Base-by-base conservation (phyloP, 1,140 invertebrate species). In the Pogonomyrmex californicus region DNA sequence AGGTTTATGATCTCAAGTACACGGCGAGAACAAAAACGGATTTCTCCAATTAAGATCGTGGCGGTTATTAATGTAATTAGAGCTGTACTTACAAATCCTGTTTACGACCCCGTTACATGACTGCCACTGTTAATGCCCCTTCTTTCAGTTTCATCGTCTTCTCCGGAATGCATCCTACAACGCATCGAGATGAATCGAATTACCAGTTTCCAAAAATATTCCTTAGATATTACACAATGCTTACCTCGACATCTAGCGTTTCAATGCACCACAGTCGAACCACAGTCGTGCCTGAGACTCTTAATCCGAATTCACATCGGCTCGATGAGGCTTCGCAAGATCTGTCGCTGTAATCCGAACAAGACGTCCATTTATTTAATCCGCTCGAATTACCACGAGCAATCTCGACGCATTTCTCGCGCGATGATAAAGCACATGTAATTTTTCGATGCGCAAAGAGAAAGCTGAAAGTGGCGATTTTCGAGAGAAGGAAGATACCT, bases 101-200 rank as follows among this genome's bases (percentile, higher is more conserved):
- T 73, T 82, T 82, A 60, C 12, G n/a, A 49, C 41, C 30, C 12
- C 41, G n/a, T 83, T 83, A 83, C 66, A 60, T 73, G 30, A 49
- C 12, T 30, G n/a, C 4, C 10, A 44, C 7, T 56, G n/a, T 41
- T 17, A 41, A 41, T 60, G 12, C n/a, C n/a, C 17, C 30, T 83
- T 62, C 38, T 62, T 36, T 17, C 10, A 41, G 9, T n/a, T n/a
- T 56, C 12, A 30, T 82, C 30, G 1, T 36, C 41, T 23, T 14
- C 65, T 71, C 10, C 23, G 4, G 23, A 68, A 5, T 81, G n/a
- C 14, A 30, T 81, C 60, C 79, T 83, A 51, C 12, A 82, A 82
- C 30, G 4, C 2, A 41, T 44, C n/a, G 12, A 23, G 10, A 47
- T 33, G 60, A 47, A 44, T 70, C 14, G 1, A 33, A 51, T 10